Base-by-base conservation (phyloP, 2,888 invertebrate species). In the Lysandra bellargus region DNA sequence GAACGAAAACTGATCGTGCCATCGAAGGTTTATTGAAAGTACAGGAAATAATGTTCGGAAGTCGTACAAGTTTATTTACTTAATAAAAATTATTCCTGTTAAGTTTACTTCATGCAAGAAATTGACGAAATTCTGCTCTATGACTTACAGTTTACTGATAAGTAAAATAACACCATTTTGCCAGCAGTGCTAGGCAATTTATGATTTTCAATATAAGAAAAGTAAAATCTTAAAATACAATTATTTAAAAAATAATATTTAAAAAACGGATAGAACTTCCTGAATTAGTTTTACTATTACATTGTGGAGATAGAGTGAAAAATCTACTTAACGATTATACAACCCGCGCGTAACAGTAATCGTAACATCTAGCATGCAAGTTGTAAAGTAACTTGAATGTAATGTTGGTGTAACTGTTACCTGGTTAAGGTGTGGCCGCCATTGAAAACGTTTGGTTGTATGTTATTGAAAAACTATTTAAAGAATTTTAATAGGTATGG, bases 281-380 rank as follows among this genome's bases (percentile, higher is more conserved):
- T 49, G 12, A 49, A 49, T 7, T 9, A 9, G 14, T 57, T 57
- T 57, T 17, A 57, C 17, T 57, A 64, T 64, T 23, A 30, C 64
- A 9, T 64, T 23, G 64, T 64, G 30, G 64, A 64, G 30, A 64
- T 64, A 64, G 30, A 64, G 64, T 30, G 64, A 64, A 64, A 64
- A 64, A 64, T 64, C 64, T 30, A 30, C 64, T 64, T 64, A 30
- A 7, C 64, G 64, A 30, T 64, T 64, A 64, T 64, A 64, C 64
- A 64, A 64, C 64, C 12, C 9, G 64, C 64, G 64, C 64, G 12
- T 64, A 30, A 64, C 30, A 9, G 30, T 30, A 7, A 64, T 64
- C 64, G 64, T 64, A 64, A 64, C 64, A 30, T 64, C 64, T 23
- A 30, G 23, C 64, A 12, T 30, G 64, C 30, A 12, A 64, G 30